Evolutionary conservation across 1,140 invertebrate species (phyloP).

Genomic region (Drosophila nigromelanica): DNA sequence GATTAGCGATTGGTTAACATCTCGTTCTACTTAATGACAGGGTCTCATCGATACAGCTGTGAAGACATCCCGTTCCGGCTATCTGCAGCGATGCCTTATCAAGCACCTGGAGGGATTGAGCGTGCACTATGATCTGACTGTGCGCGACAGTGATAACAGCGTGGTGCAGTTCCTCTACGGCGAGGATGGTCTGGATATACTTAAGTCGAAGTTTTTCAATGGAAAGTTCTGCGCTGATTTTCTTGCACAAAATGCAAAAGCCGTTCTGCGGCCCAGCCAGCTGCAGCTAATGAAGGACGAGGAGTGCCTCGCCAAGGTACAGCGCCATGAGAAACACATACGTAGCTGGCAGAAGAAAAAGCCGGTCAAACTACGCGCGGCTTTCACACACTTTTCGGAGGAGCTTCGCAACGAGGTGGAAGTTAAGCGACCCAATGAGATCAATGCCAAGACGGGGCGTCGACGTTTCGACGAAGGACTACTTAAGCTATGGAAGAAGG

Average conservation of each 20-base stretch:
- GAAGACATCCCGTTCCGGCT: slow-evolving; percentile 98
- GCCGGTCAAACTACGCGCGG: slow-evolving; percentile 67
- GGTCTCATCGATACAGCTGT: slow-evolving; percentile 94
- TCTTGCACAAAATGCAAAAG: slow-evolving; percentile 90
- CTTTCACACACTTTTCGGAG: slow-evolving; percentile 79
- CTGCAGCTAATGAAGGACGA: slow-evolving; percentile 84
- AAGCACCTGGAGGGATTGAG: slow-evolving; percentile 98
- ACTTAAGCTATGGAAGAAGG: slow-evolving; percentile 87
- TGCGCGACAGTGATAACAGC: slow-evolving; percentile 96
- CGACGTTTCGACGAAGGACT: slow-evolving; percentile 84
- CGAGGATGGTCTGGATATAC: slow-evolving; percentile 98
- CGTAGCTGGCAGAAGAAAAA: slow-evolving; percentile 88
- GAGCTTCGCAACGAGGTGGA: slow-evolving; percentile 76
- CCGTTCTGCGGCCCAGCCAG: slow-evolving; percentile 84
- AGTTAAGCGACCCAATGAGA: slow-evolving; percentile 65
- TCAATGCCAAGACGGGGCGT: slow-evolving; percentile 73
- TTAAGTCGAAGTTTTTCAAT: slow-evolving; percentile 93
- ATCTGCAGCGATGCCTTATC: slow-evolving; percentile 98
- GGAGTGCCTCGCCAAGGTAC: slow-evolving; percentile 86
- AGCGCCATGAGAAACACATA: slow-evolving; percentile 85
- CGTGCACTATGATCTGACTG: slow-evolving; percentile 96
- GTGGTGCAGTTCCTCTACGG: slow-evolving; percentile 99
- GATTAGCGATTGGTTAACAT: background rate
- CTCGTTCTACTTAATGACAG: slow-evolving; percentile 26
- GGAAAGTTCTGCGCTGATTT: slow-evolving; percentile 90